These are phyloP conservation scores for Hystrix cristata DNA, from an alignment of 2,113 vertebrate species.

Conservation along the genomic window DNA sequence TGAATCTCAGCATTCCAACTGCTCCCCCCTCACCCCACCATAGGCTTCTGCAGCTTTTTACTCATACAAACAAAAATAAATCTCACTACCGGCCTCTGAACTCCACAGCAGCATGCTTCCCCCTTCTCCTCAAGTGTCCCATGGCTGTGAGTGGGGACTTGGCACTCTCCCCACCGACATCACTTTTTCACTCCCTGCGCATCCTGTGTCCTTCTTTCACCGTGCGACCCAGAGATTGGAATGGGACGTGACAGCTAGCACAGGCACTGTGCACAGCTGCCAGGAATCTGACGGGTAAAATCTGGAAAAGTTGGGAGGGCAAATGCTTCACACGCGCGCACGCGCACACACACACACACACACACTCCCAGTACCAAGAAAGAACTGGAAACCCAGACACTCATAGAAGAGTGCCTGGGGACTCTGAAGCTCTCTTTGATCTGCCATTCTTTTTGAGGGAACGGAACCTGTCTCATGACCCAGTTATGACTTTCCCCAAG, in stretches of 20 bases:
- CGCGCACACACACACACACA: neutral
- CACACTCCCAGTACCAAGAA: slow-evolving; percentile 71
- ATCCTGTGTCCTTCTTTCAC: slow-evolving; percentile 93
- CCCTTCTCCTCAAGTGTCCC: slow-evolving; percentile 87
- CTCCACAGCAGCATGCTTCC: slow-evolving; percentile 88
- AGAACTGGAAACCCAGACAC: slow-evolving; percentile 73
- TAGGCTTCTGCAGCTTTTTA: slow-evolving; percentile 91
- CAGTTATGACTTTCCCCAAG: slow-evolving; percentile 22
- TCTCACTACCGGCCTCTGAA: slow-evolving; percentile 91
- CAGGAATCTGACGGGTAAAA: slow-evolving; percentile 88
- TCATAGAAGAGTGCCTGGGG: neutral
- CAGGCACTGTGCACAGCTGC: slow-evolving; percentile 87
- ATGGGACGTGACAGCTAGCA: slow-evolving; percentile 92
- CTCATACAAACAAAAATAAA: slow-evolving; percentile 92
- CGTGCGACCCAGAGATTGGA: slow-evolving; percentile 88
- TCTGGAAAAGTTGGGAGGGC: slow-evolving; percentile 82
- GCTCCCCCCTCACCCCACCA: slow-evolving; percentile 83
- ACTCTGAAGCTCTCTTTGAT: neutral
- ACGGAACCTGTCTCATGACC: neutral
- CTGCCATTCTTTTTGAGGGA: slow-evolving; percentile 37
- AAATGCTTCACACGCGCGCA: slow-evolving; percentile 77
- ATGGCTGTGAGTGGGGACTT: slow-evolving; percentile 88
- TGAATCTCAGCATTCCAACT: slow-evolving; percentile 87
- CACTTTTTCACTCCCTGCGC: slow-evolving; percentile 91
- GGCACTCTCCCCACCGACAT: slow-evolving; percentile 89